phyloP scores from a whole-genome alignment of 1,140 invertebrate species.

The Scaptomyza pallida region DNA sequence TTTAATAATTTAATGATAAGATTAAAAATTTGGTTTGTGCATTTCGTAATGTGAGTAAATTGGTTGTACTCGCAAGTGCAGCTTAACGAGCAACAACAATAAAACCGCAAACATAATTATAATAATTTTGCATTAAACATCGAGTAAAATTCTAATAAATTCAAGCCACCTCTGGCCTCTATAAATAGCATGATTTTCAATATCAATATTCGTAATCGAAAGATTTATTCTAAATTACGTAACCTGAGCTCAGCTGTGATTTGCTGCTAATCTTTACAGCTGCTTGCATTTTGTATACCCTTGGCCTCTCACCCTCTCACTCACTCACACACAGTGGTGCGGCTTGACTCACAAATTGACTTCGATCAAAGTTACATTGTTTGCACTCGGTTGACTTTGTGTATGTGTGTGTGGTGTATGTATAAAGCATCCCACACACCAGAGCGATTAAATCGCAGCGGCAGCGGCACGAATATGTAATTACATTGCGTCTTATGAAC shows the following conservation, averaged over 20 bases:
- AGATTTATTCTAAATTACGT: constrained; percentile 10
- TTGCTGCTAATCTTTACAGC: too few species aligned
- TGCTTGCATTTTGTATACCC: neutral
- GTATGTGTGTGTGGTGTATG: neutral
- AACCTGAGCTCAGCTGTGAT: too few species aligned
- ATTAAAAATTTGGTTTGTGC: neutral
- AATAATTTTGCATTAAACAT: neutral
- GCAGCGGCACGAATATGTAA: too few species aligned
- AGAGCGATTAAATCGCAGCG: too few species aligned
- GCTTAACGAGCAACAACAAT: neutral
- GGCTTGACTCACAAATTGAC: constrained; percentile 69
- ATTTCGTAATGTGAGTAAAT: neutral
- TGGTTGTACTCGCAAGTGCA: too few species aligned
- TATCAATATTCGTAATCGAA: constrained; percentile 9
- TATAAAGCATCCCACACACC: too few species aligned
- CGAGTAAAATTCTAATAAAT: neutral
- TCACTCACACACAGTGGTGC: neutral
- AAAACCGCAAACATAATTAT: neutral
- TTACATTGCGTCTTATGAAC: too few species aligned
- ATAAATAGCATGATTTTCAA: constrained; percentile 3
- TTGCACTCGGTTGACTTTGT: constrained; percentile 48
- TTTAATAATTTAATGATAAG: neutral
- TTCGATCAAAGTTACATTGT: constrained; percentile 25
- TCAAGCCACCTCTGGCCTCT: too few species aligned
- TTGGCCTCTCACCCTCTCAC: constrained; percentile 5